Base-by-base conservation (phyloP, 2,797 vertebrate species). In the Diglossa cyanea region DNA sequence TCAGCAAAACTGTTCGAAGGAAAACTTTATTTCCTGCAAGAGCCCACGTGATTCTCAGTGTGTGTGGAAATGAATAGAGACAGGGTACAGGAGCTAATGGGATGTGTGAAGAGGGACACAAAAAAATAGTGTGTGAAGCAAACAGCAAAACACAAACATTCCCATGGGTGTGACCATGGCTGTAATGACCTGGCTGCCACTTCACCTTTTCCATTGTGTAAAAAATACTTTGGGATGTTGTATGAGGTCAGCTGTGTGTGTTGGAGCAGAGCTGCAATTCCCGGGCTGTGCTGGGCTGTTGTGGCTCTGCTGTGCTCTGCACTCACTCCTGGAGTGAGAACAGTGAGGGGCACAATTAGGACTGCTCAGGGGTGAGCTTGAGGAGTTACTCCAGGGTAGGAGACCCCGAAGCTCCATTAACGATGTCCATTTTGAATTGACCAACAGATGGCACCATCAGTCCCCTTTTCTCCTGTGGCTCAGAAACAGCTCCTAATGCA, bases 381-480 rank as follows among this genome's bases (percentile, higher is more conserved):
- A 28, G 73, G 24, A 3, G 11, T 16, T 17, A 25, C 31, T 40
- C 11, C 7, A 6, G 6, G 0, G 1, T 2, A 4, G 35, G 21
- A 58, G 26, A 26, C 23, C 25, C 4, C 20, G 31, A 44, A 44
- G 4, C 17, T 33, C 35, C 3, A 2, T 37, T 28, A n/a, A 21
- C 31, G 0, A 17, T 37, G 70, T 70, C 75, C 58, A 28, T 91
- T 91, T 97, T 75, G 39, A 90, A 95, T 44, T 94, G 89, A 86
- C 97, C 98, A 97, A 98, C 97, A 98, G 98, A 98, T 98, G 98
- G 98, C 98, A 98, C 97, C 94, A 94, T 92, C 75, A 68, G 95
- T 93, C 96, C 96, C 97, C 75, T 95, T 96, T 97, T 96, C 50
- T 85, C 44, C 19, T 30, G 50, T 44, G 51, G 61, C 73, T 70